Evolutionary conservation across 2,797 vertebrate genomes (phyloP).

Genomic region (Poecile montanus): DNA sequence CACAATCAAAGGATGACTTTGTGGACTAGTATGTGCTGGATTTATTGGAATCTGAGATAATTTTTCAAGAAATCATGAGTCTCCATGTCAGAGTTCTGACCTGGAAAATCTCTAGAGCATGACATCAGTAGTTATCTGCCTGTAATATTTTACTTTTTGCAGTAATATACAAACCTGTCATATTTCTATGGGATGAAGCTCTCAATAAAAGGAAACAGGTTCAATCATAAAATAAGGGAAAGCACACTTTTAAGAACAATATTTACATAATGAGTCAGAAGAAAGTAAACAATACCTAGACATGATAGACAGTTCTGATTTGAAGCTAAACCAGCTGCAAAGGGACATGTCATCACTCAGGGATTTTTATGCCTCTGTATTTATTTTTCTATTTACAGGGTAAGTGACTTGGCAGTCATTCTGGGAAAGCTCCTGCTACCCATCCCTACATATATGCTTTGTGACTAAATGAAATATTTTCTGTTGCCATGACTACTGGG

Average conservation of each 20-base stretch:
- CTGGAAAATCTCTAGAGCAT: neutral
- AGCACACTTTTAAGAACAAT: neutral
- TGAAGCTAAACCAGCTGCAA: neutral
- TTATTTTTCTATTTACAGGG: constrained; percentile 27
- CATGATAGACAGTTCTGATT: neutral
- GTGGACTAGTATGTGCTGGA: neutral
- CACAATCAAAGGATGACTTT: neutral
- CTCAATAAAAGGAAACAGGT: neutral
- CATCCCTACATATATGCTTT: neutral
- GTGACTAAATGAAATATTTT: constrained; percentile 39
- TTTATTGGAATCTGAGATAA: neutral
- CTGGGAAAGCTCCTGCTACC: neutral
- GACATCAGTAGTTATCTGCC: neutral
- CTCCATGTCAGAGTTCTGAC: neutral
- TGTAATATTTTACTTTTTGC: neutral
- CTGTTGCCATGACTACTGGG: constrained; percentile 28
- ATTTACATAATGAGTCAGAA: neutral
- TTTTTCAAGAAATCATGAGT: neutral
- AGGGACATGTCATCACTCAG: neutral
- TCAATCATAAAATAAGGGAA: neutral
- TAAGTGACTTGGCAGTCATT: constrained; percentile 19
- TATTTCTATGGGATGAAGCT: neutral
- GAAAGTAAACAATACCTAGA: neutral
- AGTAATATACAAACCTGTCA: neutral
- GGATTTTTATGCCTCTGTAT: neutral